Conservation (phyloP, 2,888 invertebrate genomes). For the Oscheius myriophilus region DNA sequence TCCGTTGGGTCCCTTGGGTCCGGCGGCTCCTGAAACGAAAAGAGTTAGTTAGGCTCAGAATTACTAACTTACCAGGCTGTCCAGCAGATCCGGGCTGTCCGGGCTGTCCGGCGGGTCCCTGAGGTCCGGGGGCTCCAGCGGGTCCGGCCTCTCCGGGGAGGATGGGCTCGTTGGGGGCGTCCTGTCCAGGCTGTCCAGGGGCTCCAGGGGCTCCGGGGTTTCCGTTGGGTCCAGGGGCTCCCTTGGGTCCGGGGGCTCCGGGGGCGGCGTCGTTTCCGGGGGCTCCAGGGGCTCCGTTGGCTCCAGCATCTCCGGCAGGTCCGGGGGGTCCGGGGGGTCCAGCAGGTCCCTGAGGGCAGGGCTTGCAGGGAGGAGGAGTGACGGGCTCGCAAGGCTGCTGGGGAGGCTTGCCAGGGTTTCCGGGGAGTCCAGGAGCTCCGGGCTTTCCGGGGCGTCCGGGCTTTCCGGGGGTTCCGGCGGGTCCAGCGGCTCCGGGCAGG, state of each 20-base stretch:
- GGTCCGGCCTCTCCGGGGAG: constrained; percentile 60
- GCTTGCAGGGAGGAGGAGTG: constrained; percentile 64
- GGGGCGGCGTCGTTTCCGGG: constrained; percentile 55
- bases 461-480: constrained; percentile 55
- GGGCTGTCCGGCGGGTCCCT: constrained; percentile 58
- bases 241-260: constrained; percentile 60
- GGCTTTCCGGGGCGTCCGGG: constrained; percentile 55
- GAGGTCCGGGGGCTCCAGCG: constrained; percentile 58
- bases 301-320: constrained; percentile 52
- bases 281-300: constrained; percentile 50
- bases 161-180: constrained; percentile 55
- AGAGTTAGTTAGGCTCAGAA: not conserved
- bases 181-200: constrained; percentile 63
- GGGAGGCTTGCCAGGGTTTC: constrained; percentile 61
- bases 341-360: constrained; percentile 58
- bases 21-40: constrained; percentile 32
- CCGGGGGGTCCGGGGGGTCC: constrained; percentile 59
- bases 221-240: constrained; percentile 57
- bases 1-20: constrained; percentile 57
- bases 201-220: constrained; percentile 59
- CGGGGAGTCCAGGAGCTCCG: constrained; percentile 56
- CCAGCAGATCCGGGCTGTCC: constrained; percentile 57
- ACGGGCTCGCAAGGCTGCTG: constrained; percentile 64
- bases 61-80: constrained; percentile 39
- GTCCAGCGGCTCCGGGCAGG: constrained; percentile 56